Percentiles rank a stretch among this genome's conserved stretches.
phyloP scores from a whole-genome alignment of 2,113 vertebrate species.

The Cranoglanis bouderius region DNA sequence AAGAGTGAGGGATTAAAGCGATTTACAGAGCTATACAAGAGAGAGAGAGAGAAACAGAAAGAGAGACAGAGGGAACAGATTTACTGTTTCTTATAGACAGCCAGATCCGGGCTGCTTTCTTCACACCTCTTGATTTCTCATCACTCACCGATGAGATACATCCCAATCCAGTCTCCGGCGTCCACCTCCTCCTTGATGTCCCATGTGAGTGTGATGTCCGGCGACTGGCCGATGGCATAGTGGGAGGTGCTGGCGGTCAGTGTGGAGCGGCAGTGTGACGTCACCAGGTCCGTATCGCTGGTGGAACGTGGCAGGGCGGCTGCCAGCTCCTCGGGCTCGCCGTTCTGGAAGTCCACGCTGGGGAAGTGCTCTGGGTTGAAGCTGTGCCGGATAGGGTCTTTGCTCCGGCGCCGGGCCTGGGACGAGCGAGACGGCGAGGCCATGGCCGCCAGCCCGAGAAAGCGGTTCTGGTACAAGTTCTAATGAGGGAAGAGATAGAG shows the following conservation, averaged over 20 bases:
- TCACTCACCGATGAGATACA: conserved; percentile 84
- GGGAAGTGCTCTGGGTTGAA: conserved; percentile 87
- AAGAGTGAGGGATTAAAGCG: background rate
- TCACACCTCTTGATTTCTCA: background rate
- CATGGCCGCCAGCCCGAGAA: conserved; percentile 73
- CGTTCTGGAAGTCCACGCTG: conserved; percentile 79
- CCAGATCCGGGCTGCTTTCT: background rate
- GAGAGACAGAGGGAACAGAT: background rate
- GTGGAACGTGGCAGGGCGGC: conserved; percentile 81
- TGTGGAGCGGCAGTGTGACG: conserved; percentile 85
- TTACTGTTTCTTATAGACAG: background rate
- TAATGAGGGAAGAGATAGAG: conserved; percentile 28
- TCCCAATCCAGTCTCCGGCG: conserved; percentile 90
- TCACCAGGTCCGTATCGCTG: conserved; percentile 88
- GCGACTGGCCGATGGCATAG: conserved; percentile 83
- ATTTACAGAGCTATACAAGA: background rate
- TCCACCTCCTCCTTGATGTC: conserved; percentile 93
- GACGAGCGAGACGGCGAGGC: conserved; percentile 84
- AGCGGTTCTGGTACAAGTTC: conserved; percentile 66
- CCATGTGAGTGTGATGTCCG: conserved; percentile 85
- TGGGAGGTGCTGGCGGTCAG: conserved; percentile 85
- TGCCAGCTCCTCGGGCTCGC: conserved; percentile 61
- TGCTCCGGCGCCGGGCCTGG: conserved; percentile 81
- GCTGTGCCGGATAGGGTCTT: conserved; percentile 85
- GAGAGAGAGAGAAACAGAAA: background rate